A percentile compares a stretch with the other conserved stretches of the same genome.
These are phyloP conservation scores for Cassiopea andromeda DNA, from an alignment of 30 jellyfish, hydroid and myxozoan species.

Conservation along the genomic window DNA sequence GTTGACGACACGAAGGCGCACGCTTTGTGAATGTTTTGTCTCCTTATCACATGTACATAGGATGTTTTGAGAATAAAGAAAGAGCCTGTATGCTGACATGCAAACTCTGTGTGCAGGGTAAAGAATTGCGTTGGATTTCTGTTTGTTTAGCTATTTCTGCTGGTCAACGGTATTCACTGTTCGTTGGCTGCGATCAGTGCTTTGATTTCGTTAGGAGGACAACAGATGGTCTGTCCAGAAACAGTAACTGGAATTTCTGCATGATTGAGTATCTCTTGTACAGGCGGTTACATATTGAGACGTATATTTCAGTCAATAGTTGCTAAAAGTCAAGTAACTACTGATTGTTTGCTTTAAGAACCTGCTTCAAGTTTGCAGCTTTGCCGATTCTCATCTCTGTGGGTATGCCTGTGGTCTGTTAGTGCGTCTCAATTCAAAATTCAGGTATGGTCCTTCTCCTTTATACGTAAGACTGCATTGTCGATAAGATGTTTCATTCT, in stretches of 20 bases:
- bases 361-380: conserved; percentile 7
- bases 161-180: conserved; percentile 3
- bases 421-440: background rate
- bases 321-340: background rate
- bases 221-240: conserved; percentile 6
- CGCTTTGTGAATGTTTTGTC: conserved; percentile 24
- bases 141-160: conserved; percentile 14
- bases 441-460: background rate
- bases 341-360: background rate
- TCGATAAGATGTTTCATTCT: too few species aligned
- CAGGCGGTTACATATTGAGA: background rate
- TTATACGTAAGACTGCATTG: too few species aligned
- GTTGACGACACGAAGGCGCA: conserved; percentile 15
- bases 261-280: background rate
- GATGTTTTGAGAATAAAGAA: background rate
- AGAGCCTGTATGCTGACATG: conserved; percentile 1
- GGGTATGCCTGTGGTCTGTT: background rate
- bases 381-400: background rate
- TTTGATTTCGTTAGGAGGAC: background rate
- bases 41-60: conserved; percentile 6
- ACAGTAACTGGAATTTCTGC: background rate
- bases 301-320: background rate
- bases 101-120: background rate
- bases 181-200: background rate
- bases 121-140: background rate